Percentiles rank a stretch among this genome's conserved stretches.
phyloP scores from a whole-genome alignment of 2,113 vertebrate species.

The Chlamydotis undulata region DNA sequence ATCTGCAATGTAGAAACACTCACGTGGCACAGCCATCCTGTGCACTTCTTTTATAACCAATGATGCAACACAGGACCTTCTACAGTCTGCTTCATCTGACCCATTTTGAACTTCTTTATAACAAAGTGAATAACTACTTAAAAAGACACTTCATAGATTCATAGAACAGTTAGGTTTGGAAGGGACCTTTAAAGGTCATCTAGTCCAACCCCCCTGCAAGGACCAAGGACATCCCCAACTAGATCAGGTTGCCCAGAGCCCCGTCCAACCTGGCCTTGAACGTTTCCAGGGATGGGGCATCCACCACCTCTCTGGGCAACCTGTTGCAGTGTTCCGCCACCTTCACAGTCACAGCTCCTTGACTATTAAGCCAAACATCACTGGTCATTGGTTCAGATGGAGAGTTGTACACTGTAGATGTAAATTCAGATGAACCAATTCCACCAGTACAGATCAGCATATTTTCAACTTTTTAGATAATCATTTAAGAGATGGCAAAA shows the following conservation, averaged over 20 bases:
- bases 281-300: too few species aligned
- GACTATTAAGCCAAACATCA: not conserved
- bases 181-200: too few species aligned
- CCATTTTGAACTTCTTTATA: not conserved
- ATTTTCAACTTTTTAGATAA: not conserved
- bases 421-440: not conserved
- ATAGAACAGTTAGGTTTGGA: too few species aligned
- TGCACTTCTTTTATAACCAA: not conserved
- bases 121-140: rapidly evolving
- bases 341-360: not conserved
- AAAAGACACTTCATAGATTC: not conserved
- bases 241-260: too few species aligned
- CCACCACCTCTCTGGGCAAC: too few species aligned
- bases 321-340: too few species aligned
- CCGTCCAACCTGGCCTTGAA: too few species aligned
- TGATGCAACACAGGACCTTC: not conserved
- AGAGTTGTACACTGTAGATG: not conserved
- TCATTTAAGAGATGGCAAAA: not conserved
- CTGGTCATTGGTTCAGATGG: not conserved
- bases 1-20: not conserved
- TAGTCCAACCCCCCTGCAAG: too few species aligned
- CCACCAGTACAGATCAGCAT: not conserved
- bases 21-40: rapidly evolving
- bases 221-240: too few species aligned
- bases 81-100: not conserved